phyloP scores from a whole-genome alignment of 2,797 vertebrate species.

The Poeciliopsis paucimaculata region DNA sequence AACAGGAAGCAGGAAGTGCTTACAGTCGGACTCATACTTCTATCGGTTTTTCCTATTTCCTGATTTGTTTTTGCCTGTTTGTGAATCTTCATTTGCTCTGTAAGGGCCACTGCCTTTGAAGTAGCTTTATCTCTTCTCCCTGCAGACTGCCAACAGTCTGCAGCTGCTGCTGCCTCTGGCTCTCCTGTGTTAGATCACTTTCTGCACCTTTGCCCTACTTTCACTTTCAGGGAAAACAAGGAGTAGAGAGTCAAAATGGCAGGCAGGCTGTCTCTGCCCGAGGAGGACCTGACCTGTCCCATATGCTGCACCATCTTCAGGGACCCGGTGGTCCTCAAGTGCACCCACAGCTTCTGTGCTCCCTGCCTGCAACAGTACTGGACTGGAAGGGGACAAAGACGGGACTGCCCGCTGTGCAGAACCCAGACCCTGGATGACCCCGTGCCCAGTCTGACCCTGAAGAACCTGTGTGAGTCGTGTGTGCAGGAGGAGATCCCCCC shows the following conservation, averaged over 20 bases:
- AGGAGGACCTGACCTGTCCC: conserved; percentile 78
- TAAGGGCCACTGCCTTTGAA: neutral
- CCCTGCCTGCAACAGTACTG: conserved; percentile 80
- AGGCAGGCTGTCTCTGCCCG: conserved; percentile 53
- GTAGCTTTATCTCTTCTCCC: neutral
- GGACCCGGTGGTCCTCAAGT: conserved; percentile 83
- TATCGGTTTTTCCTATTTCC: neutral
- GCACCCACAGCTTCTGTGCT: conserved; percentile 84
- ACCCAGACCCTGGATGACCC: conserved; percentile 64
- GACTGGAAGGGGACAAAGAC: conserved; percentile 20
- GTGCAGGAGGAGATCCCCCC: conserved; percentile 45
- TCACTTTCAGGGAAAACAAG: conserved; percentile 23
- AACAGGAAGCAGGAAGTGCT: conserved; percentile 69
- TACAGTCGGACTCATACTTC: neutral
- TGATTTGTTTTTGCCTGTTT: neutral
- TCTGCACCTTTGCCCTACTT: conserved; percentile 37
- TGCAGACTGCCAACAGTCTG: neutral
- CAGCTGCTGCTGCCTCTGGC: neutral
- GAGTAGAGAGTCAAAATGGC: conserved; percentile 58
- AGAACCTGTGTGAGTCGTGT: conserved; percentile 76
- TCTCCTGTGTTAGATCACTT: conserved; percentile 4
- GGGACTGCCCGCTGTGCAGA: conserved; percentile 76
- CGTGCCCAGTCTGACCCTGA: conserved; percentile 75
- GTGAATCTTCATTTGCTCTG: neutral
- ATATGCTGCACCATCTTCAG: conserved; percentile 83